A percentile compares a stretch with the other conserved stretches of the same genome.
phyloP scores from a whole-genome alignment of 2,797 vertebrate species.

The Glyptemys insculpta region DNA sequence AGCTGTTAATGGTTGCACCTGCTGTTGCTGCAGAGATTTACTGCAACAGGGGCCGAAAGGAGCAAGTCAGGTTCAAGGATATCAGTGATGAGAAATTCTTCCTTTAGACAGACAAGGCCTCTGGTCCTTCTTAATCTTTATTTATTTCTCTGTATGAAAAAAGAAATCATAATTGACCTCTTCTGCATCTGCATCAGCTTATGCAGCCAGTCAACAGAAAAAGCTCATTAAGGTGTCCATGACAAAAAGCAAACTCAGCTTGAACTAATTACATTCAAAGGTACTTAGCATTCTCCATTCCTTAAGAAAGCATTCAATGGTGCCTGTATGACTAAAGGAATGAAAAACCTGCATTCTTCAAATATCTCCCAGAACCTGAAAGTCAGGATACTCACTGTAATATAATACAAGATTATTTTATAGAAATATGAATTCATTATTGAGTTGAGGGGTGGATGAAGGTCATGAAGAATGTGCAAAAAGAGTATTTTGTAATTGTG shows the following conservation, averaged over 20 bases:
- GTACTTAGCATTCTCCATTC: background rate
- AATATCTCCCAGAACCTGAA: constrained; percentile 20
- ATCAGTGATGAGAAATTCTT: constrained; percentile 89
- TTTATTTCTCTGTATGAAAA: constrained; percentile 17
- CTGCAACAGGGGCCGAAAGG: constrained; percentile 66
- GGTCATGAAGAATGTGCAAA: constrained; percentile 32
- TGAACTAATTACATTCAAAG: constrained; percentile 23
- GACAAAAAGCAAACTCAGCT: constrained; percentile 22
- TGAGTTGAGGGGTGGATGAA: constrained; percentile 29
- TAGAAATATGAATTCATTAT: constrained; percentile 49
- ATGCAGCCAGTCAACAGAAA: constrained; percentile 23
- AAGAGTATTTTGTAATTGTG: constrained; percentile 14
- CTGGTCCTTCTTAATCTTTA: background rate
- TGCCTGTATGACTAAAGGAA: background rate
- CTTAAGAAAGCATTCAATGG: background rate
- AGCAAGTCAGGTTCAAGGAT: constrained; percentile 89
- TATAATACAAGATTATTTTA: constrained; percentile 35
- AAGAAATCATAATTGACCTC: constrained; percentile 22
- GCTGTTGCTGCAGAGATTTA: constrained; percentile 87
- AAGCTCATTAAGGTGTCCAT: background rate
- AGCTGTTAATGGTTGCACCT: constrained; percentile 79
- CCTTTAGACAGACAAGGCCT: constrained; percentile 83
- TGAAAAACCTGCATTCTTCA: constrained; percentile 14
- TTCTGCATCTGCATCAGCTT: constrained; percentile 16
- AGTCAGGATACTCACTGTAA: constrained; percentile 5